Evolutionary conservation across 1,140 invertebrate species (phyloP).

Genomic region (Aleiodes sp.): DNA sequence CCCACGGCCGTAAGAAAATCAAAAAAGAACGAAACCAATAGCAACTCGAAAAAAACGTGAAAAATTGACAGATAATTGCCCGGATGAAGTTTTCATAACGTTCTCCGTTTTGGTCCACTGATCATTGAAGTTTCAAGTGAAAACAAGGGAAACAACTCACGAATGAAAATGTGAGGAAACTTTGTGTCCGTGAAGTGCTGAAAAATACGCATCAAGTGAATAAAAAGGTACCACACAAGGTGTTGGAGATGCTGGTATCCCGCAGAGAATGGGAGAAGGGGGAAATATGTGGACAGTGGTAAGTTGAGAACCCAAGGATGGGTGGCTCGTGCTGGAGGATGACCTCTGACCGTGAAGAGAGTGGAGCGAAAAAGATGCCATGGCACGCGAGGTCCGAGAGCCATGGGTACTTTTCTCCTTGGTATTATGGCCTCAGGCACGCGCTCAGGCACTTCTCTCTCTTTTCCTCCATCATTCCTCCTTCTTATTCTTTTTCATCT

Average conservation of each 20-base stretch:
- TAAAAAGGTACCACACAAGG: not conserved
- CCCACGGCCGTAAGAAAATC: constrained; percentile 8
- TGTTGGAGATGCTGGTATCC: not conserved
- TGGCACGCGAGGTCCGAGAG: constrained; percentile 57
- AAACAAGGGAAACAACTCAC: too few relatives aligned
- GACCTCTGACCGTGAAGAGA: constrained; percentile 64
- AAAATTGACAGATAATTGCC: constrained; percentile 7
- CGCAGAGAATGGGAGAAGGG: not conserved
- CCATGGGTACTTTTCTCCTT: not conserved
- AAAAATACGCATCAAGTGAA: not conserved
- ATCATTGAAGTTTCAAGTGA: too few relatives aligned
- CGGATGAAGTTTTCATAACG: not conserved
- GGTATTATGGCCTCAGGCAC: constrained; percentile 54
- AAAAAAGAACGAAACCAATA: constrained; percentile 9
- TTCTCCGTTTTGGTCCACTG: constrained; percentile 1
- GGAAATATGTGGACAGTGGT: not conserved
- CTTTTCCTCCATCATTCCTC: constrained; percentile 18
- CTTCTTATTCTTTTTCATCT: not conserved
- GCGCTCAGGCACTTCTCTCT: constrained; percentile 48
- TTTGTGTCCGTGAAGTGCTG: too few relatives aligned
- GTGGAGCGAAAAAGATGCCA: constrained; percentile 50
- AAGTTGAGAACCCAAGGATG: constrained; percentile 36
- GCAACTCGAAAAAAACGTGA: not conserved
- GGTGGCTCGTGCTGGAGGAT: constrained; percentile 62
- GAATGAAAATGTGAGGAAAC: too few relatives aligned